These are phyloP conservation scores for Glaucomys volans DNA, from an alignment of 2,113 vertebrate genomes.

Conservation along the genomic window DNA sequence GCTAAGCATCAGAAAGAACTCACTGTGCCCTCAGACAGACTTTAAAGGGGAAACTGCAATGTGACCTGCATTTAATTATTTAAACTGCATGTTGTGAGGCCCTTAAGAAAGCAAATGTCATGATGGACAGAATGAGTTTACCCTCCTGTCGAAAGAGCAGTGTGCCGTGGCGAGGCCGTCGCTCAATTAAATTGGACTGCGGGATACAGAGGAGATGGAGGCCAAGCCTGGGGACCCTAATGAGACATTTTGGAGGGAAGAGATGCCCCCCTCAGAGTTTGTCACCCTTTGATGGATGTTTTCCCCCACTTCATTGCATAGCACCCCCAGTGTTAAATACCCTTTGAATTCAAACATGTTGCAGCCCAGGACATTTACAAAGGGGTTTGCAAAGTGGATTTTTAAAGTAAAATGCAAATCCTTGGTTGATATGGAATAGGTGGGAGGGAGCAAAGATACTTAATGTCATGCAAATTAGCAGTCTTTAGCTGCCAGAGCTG, in stretches of 20 bases:
- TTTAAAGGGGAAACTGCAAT: background rate
- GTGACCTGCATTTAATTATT: constrained; percentile 77
- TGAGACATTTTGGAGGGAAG: constrained; percentile 77
- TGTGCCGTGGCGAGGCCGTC: constrained; percentile 69
- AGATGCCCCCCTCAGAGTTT: constrained; percentile 48
- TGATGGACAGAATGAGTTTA: constrained; percentile 85
- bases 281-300: constrained; percentile 35
- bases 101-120: constrained; percentile 56
- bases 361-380: constrained; percentile 40
- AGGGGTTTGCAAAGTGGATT: background rate
- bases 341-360: constrained; percentile 1
- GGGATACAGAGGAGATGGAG: constrained; percentile 51
- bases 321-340: background rate
- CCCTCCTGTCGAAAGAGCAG: constrained; percentile 79
- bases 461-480: background rate
- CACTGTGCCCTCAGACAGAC: constrained; percentile 25
- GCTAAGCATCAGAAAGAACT: constrained; percentile 18
- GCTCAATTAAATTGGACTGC: constrained; percentile 84
- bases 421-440: background rate
- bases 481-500: background rate
- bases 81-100: constrained; percentile 45
- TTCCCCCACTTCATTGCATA: background rate
- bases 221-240: constrained; percentile 76
- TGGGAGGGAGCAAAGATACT: background rate
- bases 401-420: constrained; percentile 29